Conservation (phyloP, 2,888 invertebrate species). For the Synergus gifuensis region DNA sequence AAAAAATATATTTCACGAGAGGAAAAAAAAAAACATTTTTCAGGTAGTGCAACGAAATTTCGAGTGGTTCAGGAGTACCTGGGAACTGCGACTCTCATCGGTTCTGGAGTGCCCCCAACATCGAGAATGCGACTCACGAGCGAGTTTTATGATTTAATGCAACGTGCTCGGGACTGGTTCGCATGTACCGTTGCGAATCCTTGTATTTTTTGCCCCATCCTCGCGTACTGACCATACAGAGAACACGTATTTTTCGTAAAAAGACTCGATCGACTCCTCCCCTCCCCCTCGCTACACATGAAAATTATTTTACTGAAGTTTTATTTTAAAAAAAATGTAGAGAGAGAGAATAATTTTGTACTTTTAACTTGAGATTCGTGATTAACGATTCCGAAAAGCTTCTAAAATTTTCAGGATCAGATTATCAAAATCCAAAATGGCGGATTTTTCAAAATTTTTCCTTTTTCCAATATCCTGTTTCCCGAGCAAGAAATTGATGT, state of each 20-base stretch:
- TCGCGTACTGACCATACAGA: constrained; percentile 31
- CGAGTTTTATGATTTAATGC: constrained; percentile 62
- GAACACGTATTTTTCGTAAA: constrained; percentile 30
- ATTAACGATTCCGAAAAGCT: not conserved
- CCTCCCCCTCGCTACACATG: not conserved
- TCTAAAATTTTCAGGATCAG: not conserved
- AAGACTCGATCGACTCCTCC: not conserved
- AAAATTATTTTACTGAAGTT: not conserved
- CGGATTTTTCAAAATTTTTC: too few species aligned
- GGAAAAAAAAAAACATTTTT: not conserved
- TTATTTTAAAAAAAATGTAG: not conserved
- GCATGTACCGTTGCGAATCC: constrained; percentile 40
- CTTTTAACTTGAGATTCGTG: not conserved
- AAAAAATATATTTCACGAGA: not conserved
- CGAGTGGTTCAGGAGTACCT: constrained; percentile 18
- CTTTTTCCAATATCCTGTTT: not conserved
- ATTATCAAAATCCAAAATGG: not conserved
- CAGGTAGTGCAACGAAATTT: constrained; percentile 23
- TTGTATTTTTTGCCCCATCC: constrained; percentile 25
- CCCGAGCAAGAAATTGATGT: not conserved
- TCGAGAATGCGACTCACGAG: constrained; percentile 56
- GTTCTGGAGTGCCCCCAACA: constrained; percentile 29
- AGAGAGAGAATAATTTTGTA: not conserved
- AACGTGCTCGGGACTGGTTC: constrained; percentile 52
- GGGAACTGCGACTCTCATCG: constrained; percentile 37